Base-by-base conservation (phyloP, 2,888 invertebrate genomes). In the Criorhina ranunculi region DNA sequence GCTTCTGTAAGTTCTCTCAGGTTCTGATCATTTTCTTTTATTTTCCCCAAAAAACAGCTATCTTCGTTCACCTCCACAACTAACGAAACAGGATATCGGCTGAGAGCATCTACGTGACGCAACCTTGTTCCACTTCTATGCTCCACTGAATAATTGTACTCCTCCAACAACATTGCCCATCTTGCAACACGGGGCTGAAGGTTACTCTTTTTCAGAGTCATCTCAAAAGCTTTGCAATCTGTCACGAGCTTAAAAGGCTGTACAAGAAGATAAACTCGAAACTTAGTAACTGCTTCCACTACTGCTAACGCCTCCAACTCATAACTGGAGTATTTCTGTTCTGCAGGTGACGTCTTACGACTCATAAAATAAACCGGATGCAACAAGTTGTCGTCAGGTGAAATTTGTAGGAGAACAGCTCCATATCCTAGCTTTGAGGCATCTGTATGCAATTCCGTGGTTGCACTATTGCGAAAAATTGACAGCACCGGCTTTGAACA, bases 371-470 rank as follows among this genome's bases (percentile, higher is more conserved):
- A 9, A 9, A 35, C 9, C 1, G 35, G 35, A 11, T 35, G 35
- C 8, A 35, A 35, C 35, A 53, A 53, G 12, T 53, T 53, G 29
- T 17, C 44, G 11, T 44, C 44, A 8, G n/a, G 12, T 4, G 31
- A 53, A 33, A 53, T 53, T 17, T 49, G 49, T 24, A 49, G 19
- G 7, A 49, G 29, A 29, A 49, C 49, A 8, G 49, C 29, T 7
- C 49, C 49, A 49, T 49, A 49, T 24, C 24, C 24, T 4, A 24
- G 24, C 15, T 86, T 86, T 1, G 86, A 86, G 9, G 86, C 86
- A 59, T 87, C 86, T 0, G 87, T 86, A 42, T 87, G 85, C 1
- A 88, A 4, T 19, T 88, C 87, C 0, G 87, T 86, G 5, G 24
- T 42, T 2, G 86, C 75, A 6, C 73, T 49, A 37, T 51, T 37